These are phyloP conservation scores for Mactra quadrangularis DNA, from an alignment of 1,140 invertebrate genomes.

Conservation along the genomic window DNA sequence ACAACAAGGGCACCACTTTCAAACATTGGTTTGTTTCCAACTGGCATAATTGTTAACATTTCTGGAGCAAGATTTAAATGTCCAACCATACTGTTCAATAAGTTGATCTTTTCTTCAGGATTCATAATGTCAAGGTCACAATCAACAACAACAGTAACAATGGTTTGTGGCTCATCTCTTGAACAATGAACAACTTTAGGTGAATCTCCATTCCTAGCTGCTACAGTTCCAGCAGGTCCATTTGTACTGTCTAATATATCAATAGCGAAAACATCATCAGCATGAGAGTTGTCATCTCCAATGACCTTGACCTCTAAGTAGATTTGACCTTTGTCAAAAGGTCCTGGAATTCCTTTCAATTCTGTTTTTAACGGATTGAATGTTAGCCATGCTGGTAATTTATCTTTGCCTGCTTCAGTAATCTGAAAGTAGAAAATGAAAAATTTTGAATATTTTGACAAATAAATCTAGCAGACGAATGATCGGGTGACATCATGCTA, in stretches of 20 bases:
- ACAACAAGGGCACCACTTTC: conserved; percentile 85
- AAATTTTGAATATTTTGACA: not conserved
- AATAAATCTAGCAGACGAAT: not conserved
- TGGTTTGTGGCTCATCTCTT: conserved; percentile 77
- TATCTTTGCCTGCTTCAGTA: conserved; percentile 77
- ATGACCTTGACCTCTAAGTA: conserved; percentile 85
- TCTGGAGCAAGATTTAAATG: conserved; percentile 77
- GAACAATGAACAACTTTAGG: conserved; percentile 76
- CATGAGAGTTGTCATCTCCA: conserved; percentile 63
- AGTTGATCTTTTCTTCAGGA: conserved; percentile 66
- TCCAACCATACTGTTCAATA: conserved; percentile 73
- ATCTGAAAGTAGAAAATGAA: conserved; percentile 76
- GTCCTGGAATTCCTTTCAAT: conserved; percentile 86
- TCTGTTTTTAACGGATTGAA: conserved; percentile 81
- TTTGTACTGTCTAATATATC: conserved; percentile 69
- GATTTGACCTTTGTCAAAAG: conserved; percentile 86
- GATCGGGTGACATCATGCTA: not conserved
- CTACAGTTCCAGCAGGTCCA: conserved; percentile 41
- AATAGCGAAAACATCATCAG: conserved; percentile 77
- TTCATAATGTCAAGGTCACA: conserved; percentile 74
- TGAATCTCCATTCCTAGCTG: conserved; percentile 48
- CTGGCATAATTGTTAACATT: conserved; percentile 84
- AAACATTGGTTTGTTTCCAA: conserved; percentile 77
- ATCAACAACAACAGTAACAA: conserved; percentile 81
- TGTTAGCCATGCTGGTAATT: conserved; percentile 83